Percentiles rank a stretch among this genome's conserved stretches.
Conservation (phyloP, 2,888 invertebrate genomes). For the Chirona hameri region DNA sequence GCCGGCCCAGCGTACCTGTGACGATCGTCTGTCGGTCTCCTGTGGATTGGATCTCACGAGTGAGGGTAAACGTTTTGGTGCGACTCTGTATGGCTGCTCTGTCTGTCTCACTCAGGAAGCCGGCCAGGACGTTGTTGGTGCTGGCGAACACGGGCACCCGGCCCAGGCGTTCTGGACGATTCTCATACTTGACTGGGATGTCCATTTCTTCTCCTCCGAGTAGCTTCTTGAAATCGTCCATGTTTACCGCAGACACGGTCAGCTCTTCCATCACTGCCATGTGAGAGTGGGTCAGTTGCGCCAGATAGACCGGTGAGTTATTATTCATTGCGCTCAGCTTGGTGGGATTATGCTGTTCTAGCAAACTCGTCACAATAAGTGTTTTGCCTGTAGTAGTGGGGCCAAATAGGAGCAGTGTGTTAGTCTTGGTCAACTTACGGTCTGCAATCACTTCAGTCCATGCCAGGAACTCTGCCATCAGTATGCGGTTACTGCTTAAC, state of each 20-base stretch:
- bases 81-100: not conserved
- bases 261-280: not conserved
- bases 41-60: too few species aligned
- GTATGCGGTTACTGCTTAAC: not conserved
- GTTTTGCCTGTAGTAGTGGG: not conserved
- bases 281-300: not conserved
- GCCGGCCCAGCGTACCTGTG: too few species aligned
- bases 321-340: not conserved
- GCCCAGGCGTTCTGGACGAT: too few species aligned
- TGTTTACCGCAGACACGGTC: not conserved
- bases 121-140: not conserved
- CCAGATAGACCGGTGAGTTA: not conserved
- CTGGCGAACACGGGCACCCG: not conserved
- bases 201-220: not conserved
- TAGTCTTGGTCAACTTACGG: not conserved
- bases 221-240: not conserved
- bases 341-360: not conserved
- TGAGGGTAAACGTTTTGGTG: not conserved
- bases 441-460: not conserved
- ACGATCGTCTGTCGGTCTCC: too few species aligned
- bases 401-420: not conserved
- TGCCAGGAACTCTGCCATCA: not conserved
- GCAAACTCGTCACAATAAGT: not conserved
- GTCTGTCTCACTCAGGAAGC: not conserved
- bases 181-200: not conserved